Percentiles rank a stretch among this genome's conserved stretches.
These are phyloP conservation scores for Cirrhinus mrigala DNA, from an alignment of 2,797 vertebrate genomes.

Conservation along the genomic window DNA sequence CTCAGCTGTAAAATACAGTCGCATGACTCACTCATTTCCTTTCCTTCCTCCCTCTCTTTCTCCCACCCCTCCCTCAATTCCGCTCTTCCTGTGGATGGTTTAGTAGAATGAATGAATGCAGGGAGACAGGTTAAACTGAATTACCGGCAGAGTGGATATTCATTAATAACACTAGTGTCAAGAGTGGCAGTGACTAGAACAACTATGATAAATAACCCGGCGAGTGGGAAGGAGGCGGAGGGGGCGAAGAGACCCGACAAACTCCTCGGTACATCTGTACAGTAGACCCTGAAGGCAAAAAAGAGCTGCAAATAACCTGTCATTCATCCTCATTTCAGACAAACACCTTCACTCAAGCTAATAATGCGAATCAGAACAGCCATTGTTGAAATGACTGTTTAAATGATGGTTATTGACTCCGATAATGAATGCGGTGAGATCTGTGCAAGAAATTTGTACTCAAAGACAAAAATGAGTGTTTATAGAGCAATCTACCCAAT, in stretches of 20 bases:
- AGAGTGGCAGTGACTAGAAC: conserved; percentile 56
- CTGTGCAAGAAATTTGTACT: not conserved
- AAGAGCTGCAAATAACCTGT: not conserved
- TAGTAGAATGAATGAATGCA: conserved; percentile 50
- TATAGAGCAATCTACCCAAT: not conserved
- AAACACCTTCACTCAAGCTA: conserved; percentile 36
- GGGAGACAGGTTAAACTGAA: conserved; percentile 55
- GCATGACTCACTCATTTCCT: conserved; percentile 18
- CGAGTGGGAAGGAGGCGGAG: conserved; percentile 10
- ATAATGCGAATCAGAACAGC: not conserved
- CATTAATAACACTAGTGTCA: conserved; percentile 59
- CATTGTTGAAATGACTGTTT: conserved; percentile 13
- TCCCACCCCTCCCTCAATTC: conserved; percentile 8
- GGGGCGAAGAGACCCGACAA: conserved; percentile 40
- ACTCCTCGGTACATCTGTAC: conserved; percentile 34
- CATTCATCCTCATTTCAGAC: conserved; percentile 29
- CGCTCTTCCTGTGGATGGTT: conserved; percentile 35
- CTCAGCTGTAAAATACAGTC: conserved; percentile 5
- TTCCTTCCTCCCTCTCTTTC: not conserved
- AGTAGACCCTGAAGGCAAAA: conserved; percentile 29
- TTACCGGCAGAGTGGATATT: conserved; percentile 58
- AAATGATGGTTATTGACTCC: conserved; percentile 8
- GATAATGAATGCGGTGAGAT: not conserved
- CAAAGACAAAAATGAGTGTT: not conserved
- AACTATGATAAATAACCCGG: conserved; percentile 64